Percentiles rank a stretch among this genome's conserved stretches.
Conservation (phyloP, 2,113 vertebrate species). For the Trematocara macrostoma region DNA sequence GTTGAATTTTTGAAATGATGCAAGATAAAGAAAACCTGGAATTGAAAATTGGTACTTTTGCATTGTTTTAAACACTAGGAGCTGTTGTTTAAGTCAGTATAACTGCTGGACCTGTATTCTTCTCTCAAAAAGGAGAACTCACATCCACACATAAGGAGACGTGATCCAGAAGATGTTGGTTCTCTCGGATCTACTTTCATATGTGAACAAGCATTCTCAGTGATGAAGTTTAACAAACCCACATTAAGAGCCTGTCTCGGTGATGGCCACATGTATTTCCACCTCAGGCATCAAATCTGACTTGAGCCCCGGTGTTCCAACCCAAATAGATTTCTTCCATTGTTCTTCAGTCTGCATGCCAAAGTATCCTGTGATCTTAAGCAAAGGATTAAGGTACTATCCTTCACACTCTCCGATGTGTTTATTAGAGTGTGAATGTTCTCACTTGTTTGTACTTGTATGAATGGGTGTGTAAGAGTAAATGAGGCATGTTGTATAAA, state of each 20-base stretch:
- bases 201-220: background rate
- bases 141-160: background rate
- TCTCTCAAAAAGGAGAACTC: background rate
- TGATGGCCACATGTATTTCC: background rate
- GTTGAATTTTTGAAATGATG: background rate
- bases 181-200: background rate
- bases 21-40: background rate
- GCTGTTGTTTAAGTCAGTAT: background rate
- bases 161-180: background rate
- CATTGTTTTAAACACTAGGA: background rate
- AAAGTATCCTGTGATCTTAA: background rate
- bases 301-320: background rate
- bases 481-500: background rate
- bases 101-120: background rate
- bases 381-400: background rate
- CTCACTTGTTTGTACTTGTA: background rate
- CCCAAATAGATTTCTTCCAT: background rate
- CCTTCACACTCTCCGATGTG: background rate
- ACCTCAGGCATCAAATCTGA: background rate
- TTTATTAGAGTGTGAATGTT: background rate
- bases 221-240: background rate
- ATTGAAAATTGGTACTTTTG: background rate
- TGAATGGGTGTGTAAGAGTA: background rate
- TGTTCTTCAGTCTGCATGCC: background rate
- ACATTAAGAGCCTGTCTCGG: background rate